Evolutionary conservation across 2,113 vertebrate species (phyloP).

Genomic region (Petromus typicus): DNA sequence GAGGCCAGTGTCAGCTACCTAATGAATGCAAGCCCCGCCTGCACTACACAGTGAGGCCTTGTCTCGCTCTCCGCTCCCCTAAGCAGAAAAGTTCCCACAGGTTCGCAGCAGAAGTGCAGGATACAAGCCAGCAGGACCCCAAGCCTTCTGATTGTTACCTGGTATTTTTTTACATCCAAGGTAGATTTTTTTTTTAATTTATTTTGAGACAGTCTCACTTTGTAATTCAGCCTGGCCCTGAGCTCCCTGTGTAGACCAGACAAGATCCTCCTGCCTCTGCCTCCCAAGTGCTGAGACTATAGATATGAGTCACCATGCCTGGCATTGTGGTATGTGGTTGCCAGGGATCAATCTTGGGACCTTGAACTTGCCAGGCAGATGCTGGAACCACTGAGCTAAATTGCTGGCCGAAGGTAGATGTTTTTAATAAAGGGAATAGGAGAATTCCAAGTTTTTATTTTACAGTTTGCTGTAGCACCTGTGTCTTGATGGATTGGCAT

Average conservation of each 20-base stretch:
- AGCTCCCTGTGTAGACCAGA: too few relatives aligned
- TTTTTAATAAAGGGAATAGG: constrained; percentile 33
- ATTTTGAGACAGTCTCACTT: too few relatives aligned
- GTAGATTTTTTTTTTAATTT: too few relatives aligned
- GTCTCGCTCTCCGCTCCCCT: not conserved
- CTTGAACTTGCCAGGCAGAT: too few relatives aligned
- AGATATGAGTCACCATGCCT: too few relatives aligned
- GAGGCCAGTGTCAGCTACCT: not conserved
- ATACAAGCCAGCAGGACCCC: not conserved
- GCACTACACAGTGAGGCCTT: not conserved
- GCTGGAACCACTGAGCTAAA: too few relatives aligned
- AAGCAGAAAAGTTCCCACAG: not conserved
- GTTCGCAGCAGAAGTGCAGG: constrained; percentile 33
- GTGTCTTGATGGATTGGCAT: constrained; percentile 8
- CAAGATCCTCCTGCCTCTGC: too few relatives aligned
- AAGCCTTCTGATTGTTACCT: constrained; percentile 23
- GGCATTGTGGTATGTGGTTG: too few relatives aligned
- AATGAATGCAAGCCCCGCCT: not conserved
- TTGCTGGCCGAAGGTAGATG: too few relatives aligned
- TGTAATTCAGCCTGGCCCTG: too few relatives aligned
- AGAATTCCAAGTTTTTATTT: not conserved
- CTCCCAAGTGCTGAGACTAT: too few relatives aligned
- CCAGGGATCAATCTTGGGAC: too few relatives aligned
- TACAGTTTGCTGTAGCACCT: not conserved
- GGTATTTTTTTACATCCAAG: constrained; percentile 26